Conservation (phyloP, 2,888 invertebrate genomes). For the Scaptomyza tumidula region DNA sequence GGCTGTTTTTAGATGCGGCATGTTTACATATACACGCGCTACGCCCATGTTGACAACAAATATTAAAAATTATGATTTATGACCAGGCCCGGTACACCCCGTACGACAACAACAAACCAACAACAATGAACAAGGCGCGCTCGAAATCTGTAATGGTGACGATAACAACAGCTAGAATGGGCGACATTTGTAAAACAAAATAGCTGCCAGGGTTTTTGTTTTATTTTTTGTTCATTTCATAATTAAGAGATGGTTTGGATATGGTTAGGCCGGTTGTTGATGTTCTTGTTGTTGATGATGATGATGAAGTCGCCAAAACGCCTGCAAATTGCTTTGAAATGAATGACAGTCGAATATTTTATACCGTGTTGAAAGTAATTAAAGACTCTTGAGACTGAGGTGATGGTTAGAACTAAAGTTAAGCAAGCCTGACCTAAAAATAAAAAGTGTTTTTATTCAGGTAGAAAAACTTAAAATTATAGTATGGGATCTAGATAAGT, state of each 20-base stretch:
- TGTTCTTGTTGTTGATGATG: constrained; percentile 15
- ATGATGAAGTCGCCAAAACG: constrained; percentile 20
- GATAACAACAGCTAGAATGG: constrained; percentile 37
- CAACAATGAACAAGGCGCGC: constrained; percentile 39
- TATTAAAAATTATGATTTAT: constrained; percentile 82
- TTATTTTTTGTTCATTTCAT: constrained; percentile 46
- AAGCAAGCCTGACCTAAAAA: background rate
- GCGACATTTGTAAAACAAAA: constrained; percentile 68
- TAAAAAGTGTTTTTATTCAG: background rate
- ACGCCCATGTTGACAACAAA: constrained; percentile 82
- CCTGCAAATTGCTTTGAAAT: constrained; percentile 43
- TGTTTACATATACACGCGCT: constrained; percentile 68
- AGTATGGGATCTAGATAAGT: no score
- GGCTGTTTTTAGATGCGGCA: constrained; percentile 55
- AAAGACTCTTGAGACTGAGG: constrained; percentile 6
- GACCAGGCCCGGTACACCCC: constrained; percentile 32
- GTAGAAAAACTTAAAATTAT: no score
- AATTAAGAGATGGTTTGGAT: constrained; percentile 69
- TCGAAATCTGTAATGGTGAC: constrained; percentile 73
- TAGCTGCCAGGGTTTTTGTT: constrained; percentile 57
- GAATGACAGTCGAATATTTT: constrained; percentile 35
- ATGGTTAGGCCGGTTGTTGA: constrained; percentile 19
- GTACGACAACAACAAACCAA: background rate
- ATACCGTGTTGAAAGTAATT: background rate
- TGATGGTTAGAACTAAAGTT: background rate